Evolutionary conservation across 2,888 invertebrate species (phyloP), one percentile per base, ranked within the genome.

Genomic region (Pristionchus arcanus): DNA sequence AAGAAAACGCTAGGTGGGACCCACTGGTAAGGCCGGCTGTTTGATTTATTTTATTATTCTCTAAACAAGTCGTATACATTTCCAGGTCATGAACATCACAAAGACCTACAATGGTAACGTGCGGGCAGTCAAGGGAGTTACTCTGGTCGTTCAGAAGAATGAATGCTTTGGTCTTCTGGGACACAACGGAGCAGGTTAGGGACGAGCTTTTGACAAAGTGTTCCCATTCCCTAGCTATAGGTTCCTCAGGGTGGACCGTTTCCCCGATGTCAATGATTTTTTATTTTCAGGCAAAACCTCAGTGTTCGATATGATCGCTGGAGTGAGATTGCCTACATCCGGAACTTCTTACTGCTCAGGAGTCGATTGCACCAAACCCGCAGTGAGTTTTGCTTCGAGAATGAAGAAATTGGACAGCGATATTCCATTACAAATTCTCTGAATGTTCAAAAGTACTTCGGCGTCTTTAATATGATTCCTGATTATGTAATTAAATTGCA

Each of bases 161-260:
- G 94, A 95, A 34, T 94, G 94, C 89, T 95, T 94, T 87, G 94
- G 94, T n/a, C 90, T 94, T 55, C 91, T 94, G 53, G 94, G 94
- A 91, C 91, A 92, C 49, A 93, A 93, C 77, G 92, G 92, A 59
- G 94, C 94, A 28, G 94, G 87, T 87, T 28, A 63, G 81, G n/a
- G n/a, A n/a, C n/a, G n/a, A n/a, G n/a, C n/a, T n/a, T n/a, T n/a
- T n/a, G n/a, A n/a, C n/a, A n/a, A n/a, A n/a, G n/a, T n/a, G n/a
- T n/a, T n/a, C n/a, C n/a, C n/a, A n/a, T n/a, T n/a, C n/a, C n/a
- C n/a, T n/a, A n/a, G n/a, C n/a, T n/a, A n/a, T n/a, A n/a, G n/a
- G n/a, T n/a, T n/a, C n/a, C n/a, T n/a, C n/a, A n/a, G n/a, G n/a
- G n/a, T n/a, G n/a, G n/a, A n/a, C n/a, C n/a, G n/a, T n/a, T n/a